These are phyloP conservation scores for Drosophila neocordata DNA, from an alignment of 1,140 invertebrate genomes.

Conservation along the genomic window DNA sequence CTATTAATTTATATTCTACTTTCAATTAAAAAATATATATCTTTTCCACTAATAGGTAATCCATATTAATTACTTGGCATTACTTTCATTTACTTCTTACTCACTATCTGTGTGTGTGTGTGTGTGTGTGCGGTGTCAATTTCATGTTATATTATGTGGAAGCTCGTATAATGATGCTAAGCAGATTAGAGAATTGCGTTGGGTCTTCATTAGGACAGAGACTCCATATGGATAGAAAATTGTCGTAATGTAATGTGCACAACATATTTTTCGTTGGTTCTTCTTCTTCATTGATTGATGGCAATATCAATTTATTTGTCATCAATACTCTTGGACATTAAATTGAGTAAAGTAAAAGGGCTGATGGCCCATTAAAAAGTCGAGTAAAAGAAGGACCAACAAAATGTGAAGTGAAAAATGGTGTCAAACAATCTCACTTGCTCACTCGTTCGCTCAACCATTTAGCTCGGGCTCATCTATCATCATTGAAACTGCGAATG, in stretches of 20 bases:
- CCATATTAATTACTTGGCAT: constrained; percentile 3
- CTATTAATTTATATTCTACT: not conserved
- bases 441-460: constrained; percentile 33
- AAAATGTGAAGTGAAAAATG: constrained; percentile 9
- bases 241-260: not conserved
- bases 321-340: constrained; percentile 52
- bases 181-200: constrained; percentile 41
- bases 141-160: constrained; percentile 10
- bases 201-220: constrained; percentile 46
- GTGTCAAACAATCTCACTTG: constrained; percentile 20
- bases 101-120: not conserved
- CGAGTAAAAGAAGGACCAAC: not conserved
- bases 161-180: constrained; percentile 26
- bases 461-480: constrained; percentile 57
- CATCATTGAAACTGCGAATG: constrained; percentile 43
- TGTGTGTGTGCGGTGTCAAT: constrained; percentile 8
- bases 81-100: not conserved
- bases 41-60: constrained; percentile 1
- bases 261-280: not conserved
- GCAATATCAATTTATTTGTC: constrained; percentile 65
- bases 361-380: constrained; percentile 60
- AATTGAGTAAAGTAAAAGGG: constrained; percentile 45
- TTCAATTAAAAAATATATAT: constrained; percentile 5
- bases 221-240: constrained; percentile 36
- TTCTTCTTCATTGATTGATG: constrained; percentile 56